Evolutionary conservation across 2,888 invertebrate species (phyloP).

Genomic region (Subacronicta megacephala): DNA sequence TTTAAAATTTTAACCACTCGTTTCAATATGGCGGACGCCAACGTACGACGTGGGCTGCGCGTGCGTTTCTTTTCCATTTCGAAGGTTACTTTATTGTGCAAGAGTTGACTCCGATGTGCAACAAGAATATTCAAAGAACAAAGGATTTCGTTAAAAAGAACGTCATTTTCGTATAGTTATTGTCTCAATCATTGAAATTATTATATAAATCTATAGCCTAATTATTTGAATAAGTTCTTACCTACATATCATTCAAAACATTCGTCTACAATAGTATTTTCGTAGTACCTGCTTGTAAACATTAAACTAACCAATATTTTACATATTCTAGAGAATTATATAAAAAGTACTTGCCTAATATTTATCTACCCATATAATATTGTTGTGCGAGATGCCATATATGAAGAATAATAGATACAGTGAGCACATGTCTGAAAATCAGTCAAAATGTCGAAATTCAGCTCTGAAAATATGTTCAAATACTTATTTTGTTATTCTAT

Average conservation of each 20-base stretch:
- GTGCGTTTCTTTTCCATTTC: constrained; percentile 82
- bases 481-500: constrained; percentile 70
- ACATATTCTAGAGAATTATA: no score
- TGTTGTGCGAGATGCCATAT: no score
- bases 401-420: no score
- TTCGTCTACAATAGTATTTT: no score
- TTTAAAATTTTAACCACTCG: constrained; percentile 29
- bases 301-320: no score
- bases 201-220: no score
- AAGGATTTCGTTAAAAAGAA: constrained; percentile 65
- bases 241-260: no score
- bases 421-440: no score
- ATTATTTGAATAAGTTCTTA: no score
- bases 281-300: no score
- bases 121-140: constrained; percentile 75
- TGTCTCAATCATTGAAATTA: neutral
- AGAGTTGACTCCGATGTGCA: constrained; percentile 71
- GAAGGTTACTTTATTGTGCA: constrained; percentile 81
- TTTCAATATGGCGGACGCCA: constrained; percentile 59
- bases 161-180: constrained; percentile 41
- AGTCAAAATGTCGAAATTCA: constrained; percentile 22
- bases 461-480: constrained; percentile 32
- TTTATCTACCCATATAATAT: no score
- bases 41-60: constrained; percentile 70
- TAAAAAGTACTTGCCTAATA: no score